Evolutionary conservation across 2,797 vertebrate genomes (phyloP), one percentile per base, ranked within the genome.

Genomic region (Pseudochirops cupreus): DNA sequence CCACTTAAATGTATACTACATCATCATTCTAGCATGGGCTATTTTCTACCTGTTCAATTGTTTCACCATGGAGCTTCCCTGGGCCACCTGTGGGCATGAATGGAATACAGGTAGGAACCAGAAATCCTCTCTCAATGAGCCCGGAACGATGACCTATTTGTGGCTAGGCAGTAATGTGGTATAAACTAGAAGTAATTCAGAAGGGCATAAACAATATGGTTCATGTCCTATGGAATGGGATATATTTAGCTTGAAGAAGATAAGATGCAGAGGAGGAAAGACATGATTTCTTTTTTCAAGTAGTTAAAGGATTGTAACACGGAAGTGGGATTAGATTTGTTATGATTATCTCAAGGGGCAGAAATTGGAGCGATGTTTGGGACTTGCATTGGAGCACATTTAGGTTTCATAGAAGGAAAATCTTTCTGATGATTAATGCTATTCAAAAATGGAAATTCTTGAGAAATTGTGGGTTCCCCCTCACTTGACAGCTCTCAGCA

Each of bases 31-130:
- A 97, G 99, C 99, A 11, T 99, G 99, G 99, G 99, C 99, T 96
- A 99, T 99, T 98, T 99, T 99, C 99, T 99, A 99, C 98, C 99
- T 99, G 98, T 99, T 99, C 98, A 99, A 99, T 98, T 99, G 99
- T 98, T 99, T 99, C 97, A 99, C 99, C 95, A 99, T 99, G 0
- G 99, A 99, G 96, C 99, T 99, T 89, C 99, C 99, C 92, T 99
- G 99, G 99, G 99, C 99, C 82, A 99, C 98, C 16, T 99, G 99
- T 98, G 99, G 99, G 24, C 99, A 99, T n/a, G 99, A 99, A 93
- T 99, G 99, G 99, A 99, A 99, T 97, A 99, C 99, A 99, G 99
- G 99, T 99, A 98, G 92, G 98, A 94, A 16, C 93, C 82, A 94
- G 46, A n/a, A 95, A 92, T 57, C 46, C 46, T 92, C n/a, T 94